A percentile compares a stretch with the other conserved stretches of the same genome.
phyloP scores from a whole-genome alignment of 2,797 vertebrate species.

The Eupleurogrammus muticus region DNA sequence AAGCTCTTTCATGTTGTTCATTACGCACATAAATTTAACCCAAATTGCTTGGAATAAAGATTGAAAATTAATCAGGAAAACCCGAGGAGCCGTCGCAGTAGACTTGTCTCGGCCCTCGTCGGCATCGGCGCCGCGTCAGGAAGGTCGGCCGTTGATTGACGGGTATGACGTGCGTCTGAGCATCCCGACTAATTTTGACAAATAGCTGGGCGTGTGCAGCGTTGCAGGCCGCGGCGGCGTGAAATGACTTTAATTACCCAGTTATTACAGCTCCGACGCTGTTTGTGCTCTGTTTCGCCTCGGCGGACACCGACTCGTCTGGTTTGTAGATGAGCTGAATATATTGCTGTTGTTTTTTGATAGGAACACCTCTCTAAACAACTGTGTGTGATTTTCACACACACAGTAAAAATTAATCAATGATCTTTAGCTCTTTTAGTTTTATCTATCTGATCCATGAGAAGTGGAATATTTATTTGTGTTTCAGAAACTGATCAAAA shows the following conservation, averaged over 20 bases:
- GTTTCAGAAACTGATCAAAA: not conserved
- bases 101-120: not conserved
- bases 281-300: slow-evolving; percentile 37
- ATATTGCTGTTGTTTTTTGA: not conserved
- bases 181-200: slow-evolving; percentile 53
- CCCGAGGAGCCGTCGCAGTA: not conserved
- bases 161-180: slow-evolving; percentile 37
- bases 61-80: not conserved
- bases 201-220: slow-evolving; percentile 33
- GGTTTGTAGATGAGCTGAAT: slow-evolving; percentile 49
- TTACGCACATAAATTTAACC: not conserved
- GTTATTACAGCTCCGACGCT: slow-evolving; percentile 44
- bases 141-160: slow-evolving; percentile 50
- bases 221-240: slow-evolving; percentile 43
- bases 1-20: not conserved
- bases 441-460: not conserved
- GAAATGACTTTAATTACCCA: slow-evolving; percentile 65
- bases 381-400: too few species aligned
- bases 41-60: not conserved
- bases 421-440: not conserved
- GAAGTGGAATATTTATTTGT: not conserved
- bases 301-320: slow-evolving; percentile 16
- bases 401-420: not conserved
- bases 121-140: slow-evolving; percentile 2
- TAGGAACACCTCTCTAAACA: slow-evolving; percentile 6